phyloP scores from a whole-genome alignment of 2,888 invertebrate species.

The Meta bourneti region DNA sequence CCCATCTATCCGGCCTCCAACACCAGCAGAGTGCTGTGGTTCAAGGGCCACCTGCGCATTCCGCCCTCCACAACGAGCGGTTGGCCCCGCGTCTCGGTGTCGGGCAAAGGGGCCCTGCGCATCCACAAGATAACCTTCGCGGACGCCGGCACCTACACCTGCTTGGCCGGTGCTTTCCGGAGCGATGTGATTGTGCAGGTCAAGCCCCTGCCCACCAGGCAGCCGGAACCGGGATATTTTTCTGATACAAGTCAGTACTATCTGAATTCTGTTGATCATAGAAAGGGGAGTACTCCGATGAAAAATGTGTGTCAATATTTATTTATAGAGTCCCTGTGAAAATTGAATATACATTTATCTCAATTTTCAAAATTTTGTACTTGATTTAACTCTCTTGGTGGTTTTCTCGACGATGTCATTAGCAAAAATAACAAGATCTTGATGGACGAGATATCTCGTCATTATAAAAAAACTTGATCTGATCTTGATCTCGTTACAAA shows the following conservation, averaged over 20 bases:
- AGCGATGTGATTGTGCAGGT: constrained; percentile 59
- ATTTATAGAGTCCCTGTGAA: no score
- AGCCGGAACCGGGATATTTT: constrained; percentile 27
- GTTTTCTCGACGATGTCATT: no score
- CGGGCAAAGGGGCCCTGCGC: constrained; percentile 87
- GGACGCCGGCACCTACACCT: constrained; percentile 92
- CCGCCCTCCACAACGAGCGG: constrained; percentile 58
- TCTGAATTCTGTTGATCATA: no score
- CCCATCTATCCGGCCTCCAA: constrained; percentile 82
- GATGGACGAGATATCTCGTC: no score
- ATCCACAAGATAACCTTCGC: constrained; percentile 90
- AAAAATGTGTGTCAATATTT: no score
- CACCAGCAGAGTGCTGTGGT: constrained; percentile 65
- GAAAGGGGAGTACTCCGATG: no score
- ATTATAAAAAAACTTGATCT: no score
- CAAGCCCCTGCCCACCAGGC: constrained; percentile 60
- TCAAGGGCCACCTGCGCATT: constrained; percentile 67
- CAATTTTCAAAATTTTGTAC: no score
- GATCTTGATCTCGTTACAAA: no score
- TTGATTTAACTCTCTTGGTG: no score
- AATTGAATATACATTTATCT: no score
- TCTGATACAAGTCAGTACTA: constrained; percentile 45
- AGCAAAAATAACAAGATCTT: no score
- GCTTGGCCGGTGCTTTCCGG: constrained; percentile 88
- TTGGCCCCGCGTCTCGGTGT: constrained; percentile 68